These are phyloP conservation scores for Agrenia bidenticulata DNA, from an alignment of 2,888 invertebrate genomes.

Conservation along the genomic window DNA sequence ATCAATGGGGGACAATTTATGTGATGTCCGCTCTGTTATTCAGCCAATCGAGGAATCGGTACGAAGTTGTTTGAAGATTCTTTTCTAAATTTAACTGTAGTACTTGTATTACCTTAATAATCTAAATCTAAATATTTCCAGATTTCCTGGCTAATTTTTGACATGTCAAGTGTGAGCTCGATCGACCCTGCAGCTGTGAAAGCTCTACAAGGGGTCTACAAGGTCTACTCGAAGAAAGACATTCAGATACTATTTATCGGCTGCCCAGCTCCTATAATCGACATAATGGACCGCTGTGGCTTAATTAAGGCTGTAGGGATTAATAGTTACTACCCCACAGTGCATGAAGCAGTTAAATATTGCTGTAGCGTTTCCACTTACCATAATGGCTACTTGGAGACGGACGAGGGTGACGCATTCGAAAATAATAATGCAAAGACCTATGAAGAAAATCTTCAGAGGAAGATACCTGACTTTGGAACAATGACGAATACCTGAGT, in stretches of 20 bases:
- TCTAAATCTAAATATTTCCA: too few species aligned
- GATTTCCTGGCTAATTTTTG: slow-evolving; percentile 59
- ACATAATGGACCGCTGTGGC: slow-evolving; percentile 55
- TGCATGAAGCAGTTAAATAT: slow-evolving; percentile 58
- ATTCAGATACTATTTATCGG: slow-evolving; percentile 37
- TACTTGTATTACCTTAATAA: too few species aligned
- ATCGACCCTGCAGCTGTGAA: slow-evolving; percentile 61
- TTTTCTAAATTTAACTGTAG: too few species aligned
- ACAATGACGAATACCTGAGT: too few species aligned
- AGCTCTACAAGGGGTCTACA: slow-evolving; percentile 36
- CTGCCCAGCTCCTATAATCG: slow-evolving; percentile 51
- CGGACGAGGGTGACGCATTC: neutral
- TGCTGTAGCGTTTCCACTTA: neutral
- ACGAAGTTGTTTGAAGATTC: too few species aligned
- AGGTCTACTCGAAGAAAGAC: slow-evolving; percentile 34
- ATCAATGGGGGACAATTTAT: slow-evolving; percentile 4
- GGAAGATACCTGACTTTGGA: too few species aligned
- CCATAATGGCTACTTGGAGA: too few species aligned
- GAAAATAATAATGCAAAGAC: neutral
- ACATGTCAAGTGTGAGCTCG: slow-evolving; percentile 66
- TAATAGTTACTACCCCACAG: slow-evolving; percentile 57
- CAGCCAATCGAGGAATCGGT: slow-evolving; percentile 4
- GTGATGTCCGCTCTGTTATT: neutral
- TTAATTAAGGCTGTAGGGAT: slow-evolving; percentile 57
- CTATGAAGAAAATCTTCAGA: neutral